Evolutionary conservation across 1,140 invertebrate genomes (phyloP).

Genomic region (Platorchestia sp.): DNA sequence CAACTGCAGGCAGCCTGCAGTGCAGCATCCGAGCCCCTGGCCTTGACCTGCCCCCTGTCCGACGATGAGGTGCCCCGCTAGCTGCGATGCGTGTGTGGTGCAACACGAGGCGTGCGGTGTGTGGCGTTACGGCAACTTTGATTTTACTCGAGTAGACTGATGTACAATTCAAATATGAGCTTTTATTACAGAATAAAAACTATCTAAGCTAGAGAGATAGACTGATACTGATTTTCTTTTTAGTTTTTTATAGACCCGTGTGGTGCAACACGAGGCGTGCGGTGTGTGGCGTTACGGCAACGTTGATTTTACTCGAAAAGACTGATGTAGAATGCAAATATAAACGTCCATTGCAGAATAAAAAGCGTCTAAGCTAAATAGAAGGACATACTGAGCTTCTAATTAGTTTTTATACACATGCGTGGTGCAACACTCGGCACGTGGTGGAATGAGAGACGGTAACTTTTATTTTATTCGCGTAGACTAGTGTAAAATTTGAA

Average conservation of each 20-base stretch:
- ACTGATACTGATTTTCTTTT: no score
- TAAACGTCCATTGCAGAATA: no score
- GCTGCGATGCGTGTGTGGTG: neutral
- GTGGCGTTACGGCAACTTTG: neutral
- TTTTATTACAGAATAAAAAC: no score
- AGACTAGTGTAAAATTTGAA: neutral
- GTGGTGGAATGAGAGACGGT: neutral
- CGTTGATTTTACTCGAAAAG: no score
- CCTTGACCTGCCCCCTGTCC: neutral
- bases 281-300: neutral
- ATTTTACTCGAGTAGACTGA: no score
- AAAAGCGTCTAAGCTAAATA: no score
- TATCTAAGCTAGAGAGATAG: no score
- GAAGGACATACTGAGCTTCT: no score
- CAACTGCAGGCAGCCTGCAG: neutral
- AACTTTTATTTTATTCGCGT: neutral
- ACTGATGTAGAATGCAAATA: no score
- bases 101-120: neutral
- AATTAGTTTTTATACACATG: no score
- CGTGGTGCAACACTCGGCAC: neutral
- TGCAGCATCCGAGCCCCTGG: neutral
- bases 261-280: neutral
- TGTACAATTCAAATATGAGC: no score
- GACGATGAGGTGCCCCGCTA: neutral
- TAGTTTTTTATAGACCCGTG: no score